A percentile compares a stretch with the other conserved stretches of the same genome.
These are phyloP conservation scores for Oncopeltus fasciatus DNA, from an alignment of 1,140 invertebrate genomes.

Conservation along the genomic window DNA sequence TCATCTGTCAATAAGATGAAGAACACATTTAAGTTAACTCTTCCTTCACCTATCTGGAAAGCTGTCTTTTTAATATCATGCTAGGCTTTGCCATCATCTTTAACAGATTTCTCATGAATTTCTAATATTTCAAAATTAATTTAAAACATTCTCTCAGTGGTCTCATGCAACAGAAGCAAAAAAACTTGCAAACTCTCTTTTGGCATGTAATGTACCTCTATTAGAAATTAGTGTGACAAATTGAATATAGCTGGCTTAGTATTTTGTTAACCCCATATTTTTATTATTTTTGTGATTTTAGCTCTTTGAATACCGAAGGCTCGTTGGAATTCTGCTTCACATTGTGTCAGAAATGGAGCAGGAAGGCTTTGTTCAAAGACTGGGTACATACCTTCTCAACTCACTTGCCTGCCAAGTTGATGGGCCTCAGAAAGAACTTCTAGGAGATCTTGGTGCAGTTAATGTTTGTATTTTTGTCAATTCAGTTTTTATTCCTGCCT, in stretches of 20 bases:
- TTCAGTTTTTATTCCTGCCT: no score
- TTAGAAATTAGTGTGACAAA: not conserved
- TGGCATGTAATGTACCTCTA: not conserved
- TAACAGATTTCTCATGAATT: no score
- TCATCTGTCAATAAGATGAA: no score
- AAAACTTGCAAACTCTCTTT: not conserved
- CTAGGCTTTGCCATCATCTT: no score
- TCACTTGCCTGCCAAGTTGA: constrained; percentile 92
- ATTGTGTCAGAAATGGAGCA: constrained; percentile 66
- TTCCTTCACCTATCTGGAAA: no score
- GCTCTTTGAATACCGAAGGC: constrained; percentile 80
- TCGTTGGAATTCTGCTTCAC: constrained; percentile 71
- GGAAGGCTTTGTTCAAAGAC: constrained; percentile 83
- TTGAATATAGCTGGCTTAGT: no score
- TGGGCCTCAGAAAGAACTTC: constrained; percentile 73
- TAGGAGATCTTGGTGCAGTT: constrained; percentile 81
- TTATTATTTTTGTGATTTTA: constrained; percentile 38
- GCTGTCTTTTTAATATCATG: no score
- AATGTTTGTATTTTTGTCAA: constrained; percentile 45
- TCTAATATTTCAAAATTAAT: no score
- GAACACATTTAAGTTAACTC: no score
- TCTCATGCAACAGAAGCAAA: no score
- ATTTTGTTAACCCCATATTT: no score
- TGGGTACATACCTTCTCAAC: constrained; percentile 88
- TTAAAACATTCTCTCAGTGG: no score